Evolutionary conservation across 1,140 invertebrate genomes (phyloP).

Genomic region (Drosophila mayri): DNA sequence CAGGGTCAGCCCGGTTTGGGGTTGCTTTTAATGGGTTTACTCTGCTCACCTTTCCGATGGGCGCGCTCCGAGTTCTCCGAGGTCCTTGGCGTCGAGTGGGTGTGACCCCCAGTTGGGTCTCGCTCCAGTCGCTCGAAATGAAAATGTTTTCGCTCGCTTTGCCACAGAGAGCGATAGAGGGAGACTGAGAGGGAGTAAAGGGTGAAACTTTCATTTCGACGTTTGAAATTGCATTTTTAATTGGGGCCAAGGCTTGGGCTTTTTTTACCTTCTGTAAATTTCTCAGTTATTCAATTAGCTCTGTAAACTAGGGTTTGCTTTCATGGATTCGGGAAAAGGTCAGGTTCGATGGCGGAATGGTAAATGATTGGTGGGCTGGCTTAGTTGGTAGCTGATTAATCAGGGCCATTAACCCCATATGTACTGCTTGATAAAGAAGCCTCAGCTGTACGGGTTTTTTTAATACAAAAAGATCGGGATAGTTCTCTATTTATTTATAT

Average conservation of each 20-base stretch:
- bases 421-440: conserved; percentile 4
- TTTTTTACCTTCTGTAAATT: conserved; percentile 26
- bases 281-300: conserved; percentile 64
- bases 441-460: background rate
- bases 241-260: conserved; percentile 59
- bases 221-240: conserved; percentile 64
- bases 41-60: conserved; percentile 42
- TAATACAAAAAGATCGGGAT: background rate
- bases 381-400: conserved; percentile 23
- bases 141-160: conserved; percentile 52
- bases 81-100: conserved; percentile 37
- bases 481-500: background rate
- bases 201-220: conserved; percentile 45
- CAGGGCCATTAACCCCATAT: conserved; percentile 10
- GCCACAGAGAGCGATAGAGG: conserved; percentile 1
- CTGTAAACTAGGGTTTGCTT: conserved; percentile 14
- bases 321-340: conserved; percentile 11
- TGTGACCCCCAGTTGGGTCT: conserved; percentile 42
- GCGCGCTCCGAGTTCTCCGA: conserved; percentile 35
- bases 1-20: conserved; percentile 6
- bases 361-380: background rate
- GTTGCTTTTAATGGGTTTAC: conserved; percentile 53
- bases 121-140: conserved; percentile 38
- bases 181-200: background rate
- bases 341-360: conserved; percentile 13